Conservation (phyloP, 2,888 invertebrate genomes). For the Coenonympha glycerion region DNA sequence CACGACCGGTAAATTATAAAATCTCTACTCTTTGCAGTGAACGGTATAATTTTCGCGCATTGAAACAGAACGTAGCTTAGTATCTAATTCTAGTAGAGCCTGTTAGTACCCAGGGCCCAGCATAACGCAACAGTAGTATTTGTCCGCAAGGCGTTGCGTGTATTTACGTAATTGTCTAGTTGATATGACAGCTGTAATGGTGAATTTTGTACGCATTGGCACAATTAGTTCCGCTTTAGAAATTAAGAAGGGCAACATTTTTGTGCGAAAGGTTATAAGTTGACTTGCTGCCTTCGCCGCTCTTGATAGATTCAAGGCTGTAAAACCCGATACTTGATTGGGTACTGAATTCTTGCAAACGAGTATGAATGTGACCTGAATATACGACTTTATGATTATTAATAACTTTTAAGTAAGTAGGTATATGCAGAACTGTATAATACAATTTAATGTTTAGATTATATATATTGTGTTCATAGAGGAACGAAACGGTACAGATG, state of each 20-base stretch:
- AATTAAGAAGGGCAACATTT: slow-evolving; percentile 56
- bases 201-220: slow-evolving; percentile 41
- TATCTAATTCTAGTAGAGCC: slow-evolving; percentile 43
- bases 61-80: slow-evolving; percentile 45
- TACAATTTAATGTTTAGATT: no score
- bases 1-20: slow-evolving; percentile 39
- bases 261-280: slow-evolving; percentile 45
- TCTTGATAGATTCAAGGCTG: slow-evolving; percentile 63
- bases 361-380: slow-evolving; percentile 47
- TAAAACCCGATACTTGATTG: slow-evolving; percentile 51
- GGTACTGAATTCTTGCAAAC: slow-evolving; percentile 45
- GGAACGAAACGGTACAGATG: no score
- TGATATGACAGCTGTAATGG: slow-evolving; percentile 53
- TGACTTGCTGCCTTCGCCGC: slow-evolving; percentile 47
- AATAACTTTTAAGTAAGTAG: neutral
- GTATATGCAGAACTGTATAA: neutral
- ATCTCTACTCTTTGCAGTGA: slow-evolving; percentile 43
- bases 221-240: slow-evolving; percentile 63
- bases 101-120: slow-evolving; percentile 43
- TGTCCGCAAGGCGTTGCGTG: slow-evolving; percentile 46
- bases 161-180: slow-evolving; percentile 57
- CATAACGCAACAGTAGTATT: slow-evolving; percentile 49
- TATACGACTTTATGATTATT: slow-evolving; percentile 28
- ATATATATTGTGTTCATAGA: no score
- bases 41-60: slow-evolving; percentile 41